phyloP scores from a whole-genome alignment of 2,888 invertebrate genomes.

The Periphyllus acericola region DNA sequence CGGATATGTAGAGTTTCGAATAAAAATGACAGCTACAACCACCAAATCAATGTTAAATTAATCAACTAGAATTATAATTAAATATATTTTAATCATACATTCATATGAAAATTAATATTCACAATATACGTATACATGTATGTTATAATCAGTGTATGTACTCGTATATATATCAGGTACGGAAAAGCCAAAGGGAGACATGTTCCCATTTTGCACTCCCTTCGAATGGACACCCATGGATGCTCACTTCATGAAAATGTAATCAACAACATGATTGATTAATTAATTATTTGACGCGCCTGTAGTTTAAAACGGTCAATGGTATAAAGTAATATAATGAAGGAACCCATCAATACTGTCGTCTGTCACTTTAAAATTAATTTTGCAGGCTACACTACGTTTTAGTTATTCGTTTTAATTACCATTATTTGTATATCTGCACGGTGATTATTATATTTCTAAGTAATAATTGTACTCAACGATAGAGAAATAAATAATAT shows the following conservation, averaged over 20 bases:
- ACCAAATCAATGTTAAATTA: no score
- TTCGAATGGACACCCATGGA: not conserved
- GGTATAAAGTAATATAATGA: not conserved
- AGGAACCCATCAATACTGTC: not conserved
- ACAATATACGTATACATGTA: no score
- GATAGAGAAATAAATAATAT: not conserved
- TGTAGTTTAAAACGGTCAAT: not conserved
- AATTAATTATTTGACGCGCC: not conserved
- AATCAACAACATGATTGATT: not conserved
- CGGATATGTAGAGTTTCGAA: no score
- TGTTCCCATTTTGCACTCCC: no score
- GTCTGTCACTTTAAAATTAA: not conserved
- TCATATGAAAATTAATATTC: no score
- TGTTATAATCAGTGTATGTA: no score
- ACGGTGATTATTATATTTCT: not conserved
- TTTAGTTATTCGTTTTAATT: not conserved
- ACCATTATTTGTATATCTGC: not conserved
- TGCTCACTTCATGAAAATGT: not conserved
- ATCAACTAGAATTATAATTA: no score
- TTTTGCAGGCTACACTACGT: not conserved
- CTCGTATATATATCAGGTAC: no score
- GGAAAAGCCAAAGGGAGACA: no score
- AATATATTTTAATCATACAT: no score
- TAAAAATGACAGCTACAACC: no score
- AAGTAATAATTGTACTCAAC: not conserved